Base-by-base conservation (phyloP, 2,888 invertebrate genomes). In the Troglohyphantes excavatus region DNA sequence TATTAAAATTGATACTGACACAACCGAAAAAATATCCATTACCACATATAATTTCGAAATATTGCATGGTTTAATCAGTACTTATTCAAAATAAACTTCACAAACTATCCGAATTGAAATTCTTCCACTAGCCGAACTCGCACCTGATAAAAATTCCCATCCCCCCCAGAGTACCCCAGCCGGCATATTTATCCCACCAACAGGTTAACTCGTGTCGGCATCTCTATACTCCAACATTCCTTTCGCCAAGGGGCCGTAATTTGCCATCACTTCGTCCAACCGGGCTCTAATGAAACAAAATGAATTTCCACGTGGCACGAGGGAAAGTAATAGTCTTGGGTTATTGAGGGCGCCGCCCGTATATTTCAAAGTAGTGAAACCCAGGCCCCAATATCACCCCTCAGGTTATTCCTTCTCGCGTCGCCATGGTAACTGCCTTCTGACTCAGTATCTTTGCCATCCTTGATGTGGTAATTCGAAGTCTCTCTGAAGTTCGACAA, bases 201-300 rank as follows among this genome's bases (percentile, higher is more conserved):
- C 65, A 21, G 26, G 27, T 27, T 27, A 27, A 27, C 23, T 65
- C 65, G 27, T 26, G 26, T 23, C 26, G 6, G 26, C 65, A 65
- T 17, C 65, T 26, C 65, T 23, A 7, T 21, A 65, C 26, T 65
- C 68, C 19, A 27, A 68, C 68, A 68, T 68, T 53, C 73, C 23
- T 3, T 9, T 23, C 2, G 73, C n/a, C 17, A 53, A 17, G 23
- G n/a, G 27, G 46, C 17, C 27, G n/a, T 46, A 73, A 53, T 19
- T 59, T 17, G 53, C 73, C 26, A 73, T 73, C 26, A 46, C 67
- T 29, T 11, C 59, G 26, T 21, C 43, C 43, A 13, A 39, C 70
- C 43, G 9, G n/a, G 67, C n/a, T 67, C 67, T 67, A 67, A 73
- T 73, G 73, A 73, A 73, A 73, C 73, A 46, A 73, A 73, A 73